Conservation (phyloP, 1,140 invertebrate genomes). For the Drosophila melanica region DNA sequence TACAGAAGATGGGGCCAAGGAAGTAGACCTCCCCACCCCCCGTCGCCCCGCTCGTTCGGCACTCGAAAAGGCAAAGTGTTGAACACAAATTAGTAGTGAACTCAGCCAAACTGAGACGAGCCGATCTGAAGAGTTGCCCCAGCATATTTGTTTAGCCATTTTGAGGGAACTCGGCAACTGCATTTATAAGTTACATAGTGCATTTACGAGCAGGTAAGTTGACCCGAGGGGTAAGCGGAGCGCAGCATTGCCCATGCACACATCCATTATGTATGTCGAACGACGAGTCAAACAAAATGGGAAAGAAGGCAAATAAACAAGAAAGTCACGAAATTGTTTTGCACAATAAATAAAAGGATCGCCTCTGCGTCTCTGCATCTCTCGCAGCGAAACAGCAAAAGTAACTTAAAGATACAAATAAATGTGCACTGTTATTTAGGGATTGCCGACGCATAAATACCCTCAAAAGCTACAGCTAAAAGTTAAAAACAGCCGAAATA, state of each 20-base stretch:
- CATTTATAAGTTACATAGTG: conserved; percentile 33
- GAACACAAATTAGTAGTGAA: conserved; percentile 66
- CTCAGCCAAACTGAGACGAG: conserved; percentile 13
- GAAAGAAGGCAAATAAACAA: conserved; percentile 72
- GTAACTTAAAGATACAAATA: conserved; percentile 78
- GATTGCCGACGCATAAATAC: conserved; percentile 29
- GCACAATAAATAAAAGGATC: conserved; percentile 72
- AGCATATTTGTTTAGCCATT: conserved; percentile 71
- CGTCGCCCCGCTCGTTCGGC: not conserved
- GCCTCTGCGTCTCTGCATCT: not conserved
- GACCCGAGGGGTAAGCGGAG: not conserved
- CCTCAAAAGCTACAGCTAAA: no score
- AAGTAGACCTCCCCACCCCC: not conserved
- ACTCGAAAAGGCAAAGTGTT: conserved; percentile 60
- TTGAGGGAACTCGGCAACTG: conserved; percentile 42
- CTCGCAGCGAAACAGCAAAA: conserved; percentile 64
- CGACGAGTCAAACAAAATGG: conserved; percentile 68
- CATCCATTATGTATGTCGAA: conserved; percentile 74
- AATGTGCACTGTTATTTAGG: conserved; percentile 49
- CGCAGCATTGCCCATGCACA: conserved; percentile 4
- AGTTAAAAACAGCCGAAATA: no score
- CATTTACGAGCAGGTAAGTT: conserved; percentile 10
- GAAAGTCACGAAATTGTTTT: conserved; percentile 81
- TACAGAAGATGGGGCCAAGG: conserved; percentile 6
- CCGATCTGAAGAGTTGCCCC: conserved; percentile 33